Evolutionary conservation across 2,113 vertebrate species (phyloP), one percentile per base, ranked within the genome.

Genomic region (Semnornis frantzii): DNA sequence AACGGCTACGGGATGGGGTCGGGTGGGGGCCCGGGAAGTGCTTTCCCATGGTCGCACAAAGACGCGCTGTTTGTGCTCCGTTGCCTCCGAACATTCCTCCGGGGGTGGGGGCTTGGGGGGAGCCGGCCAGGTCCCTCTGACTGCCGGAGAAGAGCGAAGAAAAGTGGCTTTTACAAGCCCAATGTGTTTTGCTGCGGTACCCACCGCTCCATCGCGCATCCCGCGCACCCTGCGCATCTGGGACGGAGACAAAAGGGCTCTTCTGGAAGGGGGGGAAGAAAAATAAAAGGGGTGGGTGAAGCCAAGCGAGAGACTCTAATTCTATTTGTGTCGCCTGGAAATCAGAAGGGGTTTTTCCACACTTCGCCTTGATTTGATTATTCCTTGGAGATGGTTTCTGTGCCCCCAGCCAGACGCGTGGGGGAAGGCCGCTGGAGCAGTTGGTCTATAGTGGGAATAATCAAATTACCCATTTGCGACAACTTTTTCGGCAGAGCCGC

Each of bases 311-410:
- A 90, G 98, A 98, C 98, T 98, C 94, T 99, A 99, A 99, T 99
- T 99, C 98, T 98, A 98, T 99, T 99, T 99, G 98, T 97, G 98
- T 98, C 98, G 98, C 98, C 98, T 98, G 98, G 98, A 98, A 98
- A 98, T 98, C 98, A 98, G 98, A 98, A 98, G 98, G 98, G 98
- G 98, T 98, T 98, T 98, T 98, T 99, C 98, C 98, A 98, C 98
- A 98, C 98, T 99, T 99, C 98, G 98, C 96, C 98, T 95, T 99
- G 98, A 99, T 99, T 99, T 98, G 98, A 99, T 99, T 99, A 99
- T 98, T 98, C 98, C 98, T 97, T 98, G 97, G 97, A 98, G 98
- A 98, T 98, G 98, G 98, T 98, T 97, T 98, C 97, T 98, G 98
- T 98, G 98, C 98, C 97, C 93, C 93, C 66, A 88, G 78, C 91